These are phyloP conservation scores for Panagrolaimus sp. DNA, from an alignment of 1,140 invertebrate species.

Conservation along the genomic window DNA sequence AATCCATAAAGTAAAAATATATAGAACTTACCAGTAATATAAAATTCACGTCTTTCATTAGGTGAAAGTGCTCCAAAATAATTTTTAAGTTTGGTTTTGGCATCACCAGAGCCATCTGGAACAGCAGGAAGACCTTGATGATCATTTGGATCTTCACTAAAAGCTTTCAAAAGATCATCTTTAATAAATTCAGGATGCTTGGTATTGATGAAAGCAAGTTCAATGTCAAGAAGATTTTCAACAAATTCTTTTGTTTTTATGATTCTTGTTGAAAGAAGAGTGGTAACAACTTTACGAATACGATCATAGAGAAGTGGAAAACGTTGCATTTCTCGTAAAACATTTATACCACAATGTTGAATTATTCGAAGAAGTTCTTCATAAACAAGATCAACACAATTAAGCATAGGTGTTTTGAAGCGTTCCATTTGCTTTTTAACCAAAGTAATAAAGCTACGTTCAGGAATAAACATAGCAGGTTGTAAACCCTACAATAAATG, in stretches of 20 bases:
- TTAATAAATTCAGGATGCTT: conserved; percentile 84
- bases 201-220: too few species aligned
- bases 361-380: too few species aligned
- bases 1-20: too few species aligned
- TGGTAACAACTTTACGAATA: too few species aligned
- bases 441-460: conserved; percentile 77
- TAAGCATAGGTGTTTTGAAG: conserved; percentile 86
- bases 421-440: conserved; percentile 92
- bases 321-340: conserved; percentile 66
- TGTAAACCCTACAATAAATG: conserved; percentile 71
- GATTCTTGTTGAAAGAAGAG: too few species aligned
- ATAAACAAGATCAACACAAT: conserved; percentile 68
- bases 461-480: conserved; percentile 90
- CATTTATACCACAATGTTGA: conserved; percentile 73
- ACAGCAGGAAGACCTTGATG: conserved; percentile 17
- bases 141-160: conserved; percentile 29
- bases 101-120: not conserved
- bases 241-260: too few species aligned
- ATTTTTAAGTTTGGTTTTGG: not conserved
- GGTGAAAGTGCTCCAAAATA: conserved; percentile 66
- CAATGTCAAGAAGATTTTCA: too few species aligned
- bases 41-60: conserved; percentile 87
- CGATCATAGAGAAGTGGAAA: too few species aligned
- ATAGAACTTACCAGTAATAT: conserved; percentile 76
- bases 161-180: conserved; percentile 71